These are phyloP conservation scores for Halocynthia aurantium DNA, from an alignment of 23 tunicate genomes.

Conservation along the genomic window DNA sequence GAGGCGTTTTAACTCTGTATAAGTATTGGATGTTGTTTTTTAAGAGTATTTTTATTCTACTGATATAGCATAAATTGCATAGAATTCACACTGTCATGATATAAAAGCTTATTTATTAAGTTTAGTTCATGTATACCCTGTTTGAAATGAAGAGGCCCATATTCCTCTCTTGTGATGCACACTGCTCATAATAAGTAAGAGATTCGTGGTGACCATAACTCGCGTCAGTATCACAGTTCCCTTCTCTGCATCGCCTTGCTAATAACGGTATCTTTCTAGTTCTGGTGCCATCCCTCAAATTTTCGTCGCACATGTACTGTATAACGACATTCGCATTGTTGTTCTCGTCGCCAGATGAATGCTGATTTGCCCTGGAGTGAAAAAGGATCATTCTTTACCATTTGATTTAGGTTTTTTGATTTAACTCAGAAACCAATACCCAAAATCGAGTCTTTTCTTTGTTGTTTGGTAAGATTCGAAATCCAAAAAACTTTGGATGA, in stretches of 20 bases:
- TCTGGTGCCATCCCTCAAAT: slow-evolving; percentile 72
- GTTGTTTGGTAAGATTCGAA: too few species aligned
- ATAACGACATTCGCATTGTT: slow-evolving; percentile 69
- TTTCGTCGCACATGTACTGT: slow-evolving; percentile 78
- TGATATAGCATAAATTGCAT: too few species aligned
- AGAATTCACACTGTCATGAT: neutral
- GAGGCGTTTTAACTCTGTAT: too few species aligned
- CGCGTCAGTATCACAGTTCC: slow-evolving; percentile 52
- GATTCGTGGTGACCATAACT: slow-evolving; percentile 82
- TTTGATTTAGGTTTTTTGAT: too few species aligned
- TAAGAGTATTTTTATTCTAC: too few species aligned
- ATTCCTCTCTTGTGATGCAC: slow-evolving; percentile 54
- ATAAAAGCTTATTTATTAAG: neutral
- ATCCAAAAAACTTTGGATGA: too few species aligned
- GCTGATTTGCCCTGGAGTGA: slow-evolving; percentile 87
- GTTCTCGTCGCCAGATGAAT: slow-evolving; percentile 82
- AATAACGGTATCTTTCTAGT: slow-evolving; percentile 51
- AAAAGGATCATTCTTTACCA: neutral
- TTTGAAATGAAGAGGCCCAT: slow-evolving; percentile 64
- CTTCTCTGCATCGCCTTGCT: slow-evolving; percentile 41
- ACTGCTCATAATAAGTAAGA: slow-evolving; percentile 45
- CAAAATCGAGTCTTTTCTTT: too few species aligned
- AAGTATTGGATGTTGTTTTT: too few species aligned
- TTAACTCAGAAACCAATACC: too few species aligned
- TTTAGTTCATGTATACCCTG: slow-evolving; percentile 28